Base-by-base conservation (phyloP, 1,140 invertebrate genomes). In the Rhyacophila brunnea region DNA sequence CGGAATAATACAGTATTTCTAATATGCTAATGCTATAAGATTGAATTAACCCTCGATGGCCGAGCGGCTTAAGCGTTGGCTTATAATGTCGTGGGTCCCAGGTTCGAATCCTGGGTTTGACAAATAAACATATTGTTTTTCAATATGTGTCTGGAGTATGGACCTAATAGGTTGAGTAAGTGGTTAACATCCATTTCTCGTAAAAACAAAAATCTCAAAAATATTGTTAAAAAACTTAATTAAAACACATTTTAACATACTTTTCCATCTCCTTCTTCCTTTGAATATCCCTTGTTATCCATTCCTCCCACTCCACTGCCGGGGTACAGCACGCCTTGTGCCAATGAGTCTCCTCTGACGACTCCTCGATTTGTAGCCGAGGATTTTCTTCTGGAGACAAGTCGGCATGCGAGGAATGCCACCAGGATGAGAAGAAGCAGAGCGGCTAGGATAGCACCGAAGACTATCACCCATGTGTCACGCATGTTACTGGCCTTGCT, bases 391-490 rank as follows among this genome's bases (percentile, higher is more conserved):
- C 83, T 86, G 36, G 80, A 73, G 1, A 83, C 81, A 7, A 85
- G 64, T 13, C 82, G 69, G 42, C 87, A 79, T 0, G 81, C 71
- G n/a, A 90, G 66, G 13, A 88, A 75, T 0, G 78, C 74, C 1
- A 89, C 62, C 1, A 90, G 66, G 1, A 89, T 68, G 1, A 87
- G 68, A 43, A 91, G 63, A 0, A 91, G 66, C 9, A 88, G 67
- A 0, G 89, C 62, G 0, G 83, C 83, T 5, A 83, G 76, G 14
- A 83, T 74, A 1, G 81, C 83, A 4, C 81, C 81, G 4, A 83
- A 83, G 23, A 87, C 78, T 1, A 87, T 74, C n/a, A 86, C 67
- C 75, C 84, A 85, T 0, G 83, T 83, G 32, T 86, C 85, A 56
- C 84, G 72, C 7, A 74, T 67, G 0, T 70, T 69, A n/a, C 38